Conservation (phyloP, 2,113 vertebrate genomes). For the Spea bombifrons region DNA sequence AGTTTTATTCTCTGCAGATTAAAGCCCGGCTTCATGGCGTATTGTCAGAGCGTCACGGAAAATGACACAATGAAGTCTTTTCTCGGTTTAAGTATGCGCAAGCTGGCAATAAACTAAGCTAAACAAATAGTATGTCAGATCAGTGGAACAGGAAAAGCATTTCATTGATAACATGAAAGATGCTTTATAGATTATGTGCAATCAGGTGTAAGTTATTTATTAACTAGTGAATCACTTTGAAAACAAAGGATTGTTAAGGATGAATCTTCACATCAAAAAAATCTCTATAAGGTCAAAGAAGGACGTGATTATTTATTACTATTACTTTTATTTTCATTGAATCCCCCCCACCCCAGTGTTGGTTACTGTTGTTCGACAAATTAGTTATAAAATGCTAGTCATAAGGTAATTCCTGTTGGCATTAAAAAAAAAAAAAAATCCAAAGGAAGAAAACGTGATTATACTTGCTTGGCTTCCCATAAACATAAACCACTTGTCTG, state of each 20-base stretch:
- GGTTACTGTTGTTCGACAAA: conserved; percentile 59
- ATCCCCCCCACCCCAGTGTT: conserved; percentile 53
- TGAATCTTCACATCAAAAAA: conserved; percentile 56
- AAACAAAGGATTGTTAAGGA: conserved; percentile 54
- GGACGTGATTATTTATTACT: conserved; percentile 58
- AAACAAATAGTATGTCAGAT: conserved; percentile 21
- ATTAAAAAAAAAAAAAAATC: conserved; percentile 48
- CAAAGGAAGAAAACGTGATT: background rate
- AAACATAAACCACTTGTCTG: conserved; percentile 50
- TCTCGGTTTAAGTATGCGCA: conserved; percentile 46
- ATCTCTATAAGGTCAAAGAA: conserved; percentile 54
- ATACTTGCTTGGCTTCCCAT: conserved; percentile 46
- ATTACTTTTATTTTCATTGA: conserved; percentile 58
- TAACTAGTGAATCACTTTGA: conserved; percentile 58
- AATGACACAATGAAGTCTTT: conserved; percentile 50
- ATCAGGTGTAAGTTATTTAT: conserved; percentile 59
- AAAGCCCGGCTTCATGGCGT: conserved; percentile 52
- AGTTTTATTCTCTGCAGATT: conserved; percentile 52
- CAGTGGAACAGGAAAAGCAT: conserved; percentile 42
- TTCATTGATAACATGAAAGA: conserved; percentile 50
- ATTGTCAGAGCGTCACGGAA: conserved; percentile 49
- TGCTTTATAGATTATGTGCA: conserved; percentile 57
- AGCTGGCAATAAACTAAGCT: conserved; percentile 31
- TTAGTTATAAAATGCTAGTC: conserved; percentile 49
- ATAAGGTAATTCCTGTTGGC: conserved; percentile 61